Percentiles rank a stretch among this genome's conserved stretches.
Conservation (phyloP, 2,113 vertebrate genomes). For the Pipa parva region DNA sequence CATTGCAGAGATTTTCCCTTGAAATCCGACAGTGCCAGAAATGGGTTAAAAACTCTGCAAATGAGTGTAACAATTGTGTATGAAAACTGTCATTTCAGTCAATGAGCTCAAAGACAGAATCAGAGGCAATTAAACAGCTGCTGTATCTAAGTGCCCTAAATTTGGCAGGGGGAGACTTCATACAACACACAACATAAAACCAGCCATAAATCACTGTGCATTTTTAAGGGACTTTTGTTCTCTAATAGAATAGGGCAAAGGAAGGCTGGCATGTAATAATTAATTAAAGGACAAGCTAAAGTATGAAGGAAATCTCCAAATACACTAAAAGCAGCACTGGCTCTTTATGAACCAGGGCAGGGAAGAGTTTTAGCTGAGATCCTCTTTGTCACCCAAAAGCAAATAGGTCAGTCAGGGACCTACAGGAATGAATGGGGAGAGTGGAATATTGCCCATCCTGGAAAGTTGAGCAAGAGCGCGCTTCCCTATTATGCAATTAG, state of each 20-base stretch:
- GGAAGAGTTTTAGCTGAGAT: background rate
- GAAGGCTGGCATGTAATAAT: background rate
- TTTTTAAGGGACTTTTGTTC: conserved; percentile 11
- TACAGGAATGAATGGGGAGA: background rate
- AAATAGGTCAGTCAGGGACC: background rate
- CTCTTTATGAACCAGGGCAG: background rate
- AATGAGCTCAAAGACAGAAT: conserved; percentile 44
- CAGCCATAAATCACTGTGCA: conserved; percentile 32
- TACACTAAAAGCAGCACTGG: background rate
- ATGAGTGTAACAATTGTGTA: conserved; percentile 32
- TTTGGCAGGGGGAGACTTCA: conserved; percentile 33
- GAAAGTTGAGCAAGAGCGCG: background rate
- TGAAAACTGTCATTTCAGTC: conserved; percentile 42
- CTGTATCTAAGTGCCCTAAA: conserved; percentile 36
- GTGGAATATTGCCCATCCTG: background rate
- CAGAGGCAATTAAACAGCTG: conserved; percentile 43
- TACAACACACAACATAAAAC: conserved; percentile 35
- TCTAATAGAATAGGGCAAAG: background rate
- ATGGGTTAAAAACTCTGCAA: conserved; percentile 21
- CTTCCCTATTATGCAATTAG: background rate
- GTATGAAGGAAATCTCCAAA: background rate
- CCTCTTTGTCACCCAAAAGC: background rate
- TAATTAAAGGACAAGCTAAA: background rate
- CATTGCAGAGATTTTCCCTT: background rate
- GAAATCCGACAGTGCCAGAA: background rate